These are phyloP conservation scores for Drosophila merina DNA, from an alignment of 2,888 invertebrate genomes.

Conservation along the genomic window DNA sequence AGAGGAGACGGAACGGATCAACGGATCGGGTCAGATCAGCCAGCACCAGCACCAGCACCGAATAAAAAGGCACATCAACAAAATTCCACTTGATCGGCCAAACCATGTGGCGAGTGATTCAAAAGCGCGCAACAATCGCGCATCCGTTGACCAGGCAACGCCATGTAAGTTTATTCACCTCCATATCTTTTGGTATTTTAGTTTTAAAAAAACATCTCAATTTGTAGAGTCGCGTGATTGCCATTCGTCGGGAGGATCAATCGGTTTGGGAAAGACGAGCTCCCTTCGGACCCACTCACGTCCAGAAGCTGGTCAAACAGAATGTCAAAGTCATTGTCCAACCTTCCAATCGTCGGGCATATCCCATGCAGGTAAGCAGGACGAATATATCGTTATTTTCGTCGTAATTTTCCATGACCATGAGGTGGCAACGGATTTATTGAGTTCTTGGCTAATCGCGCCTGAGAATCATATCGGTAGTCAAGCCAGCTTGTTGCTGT, in stretches of 20 bases:
- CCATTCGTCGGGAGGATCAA: conserved; percentile 95
- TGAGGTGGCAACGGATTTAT: conserved; percentile 35
- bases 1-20: conserved; percentile 68
- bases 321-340: conserved; percentile 98
- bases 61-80: conserved; percentile 8
- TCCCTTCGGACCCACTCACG: conserved; percentile 96
- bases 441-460: conserved; percentile 24
- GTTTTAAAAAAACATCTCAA: no score
- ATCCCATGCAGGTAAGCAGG: conserved; percentile 93
- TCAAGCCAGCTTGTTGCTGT: conserved; percentile 10
- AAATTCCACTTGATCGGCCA: conserved; percentile 25
- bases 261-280: conserved; percentile 98
- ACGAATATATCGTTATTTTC: background rate
- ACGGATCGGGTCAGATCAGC: background rate
- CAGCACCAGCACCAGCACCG: conserved; percentile 24
- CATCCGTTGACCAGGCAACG: conserved; percentile 75
- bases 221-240: conserved; percentile 88
- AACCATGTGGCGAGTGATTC: conserved; percentile 80
- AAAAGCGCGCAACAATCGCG: conserved; percentile 70
- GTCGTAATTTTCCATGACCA: conserved; percentile 22
- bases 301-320: conserved; percentile 92
- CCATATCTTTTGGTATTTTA: no score
- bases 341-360: conserved; percentile 98
- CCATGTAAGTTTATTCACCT: conserved; percentile 74
- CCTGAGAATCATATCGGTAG: conserved; percentile 34